Conservation (phyloP, 2,888 invertebrate species). For the Ichneumoninae sp. region DNA sequence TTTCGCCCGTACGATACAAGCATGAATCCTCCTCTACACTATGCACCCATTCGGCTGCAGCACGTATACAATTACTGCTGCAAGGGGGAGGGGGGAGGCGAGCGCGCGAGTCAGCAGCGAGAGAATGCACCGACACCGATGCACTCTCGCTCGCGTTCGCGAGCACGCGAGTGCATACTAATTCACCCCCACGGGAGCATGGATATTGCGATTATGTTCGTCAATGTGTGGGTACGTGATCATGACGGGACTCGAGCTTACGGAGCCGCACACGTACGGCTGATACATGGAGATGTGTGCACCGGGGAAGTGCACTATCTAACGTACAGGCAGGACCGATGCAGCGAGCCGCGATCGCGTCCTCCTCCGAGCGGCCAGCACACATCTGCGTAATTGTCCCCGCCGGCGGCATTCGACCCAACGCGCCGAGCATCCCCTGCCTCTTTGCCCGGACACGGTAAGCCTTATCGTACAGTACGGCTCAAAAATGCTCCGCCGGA, state of each 20-base stretch:
- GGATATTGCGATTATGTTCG: slow-evolving; percentile 72
- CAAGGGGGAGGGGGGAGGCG: slow-evolving; percentile 59
- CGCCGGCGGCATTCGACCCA: slow-evolving; percentile 82
- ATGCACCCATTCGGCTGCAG: slow-evolving; percentile 56
- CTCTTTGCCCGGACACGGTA: slow-evolving; percentile 65
- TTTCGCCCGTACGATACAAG: slow-evolving; percentile 56
- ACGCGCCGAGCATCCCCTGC: slow-evolving; percentile 66
- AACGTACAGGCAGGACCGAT: neutral
- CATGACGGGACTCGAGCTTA: slow-evolving; percentile 58
- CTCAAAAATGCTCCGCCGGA: slow-evolving; percentile 68
- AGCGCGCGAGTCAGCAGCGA: slow-evolving; percentile 58
- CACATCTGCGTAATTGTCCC: slow-evolving; percentile 84
- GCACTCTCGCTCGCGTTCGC: slow-evolving; percentile 63
- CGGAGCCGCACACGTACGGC: slow-evolving; percentile 40
- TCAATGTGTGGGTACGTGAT: slow-evolving; percentile 61
- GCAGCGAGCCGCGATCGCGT: slow-evolving; percentile 31
- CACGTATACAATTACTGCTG: slow-evolving; percentile 66
- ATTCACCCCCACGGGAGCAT: slow-evolving; percentile 74
- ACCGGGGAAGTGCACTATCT: slow-evolving; percentile 55
- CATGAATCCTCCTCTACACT: slow-evolving; percentile 60
- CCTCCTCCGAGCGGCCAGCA: slow-evolving; percentile 69
- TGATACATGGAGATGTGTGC: slow-evolving; percentile 41
- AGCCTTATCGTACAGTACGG: slow-evolving; percentile 73
- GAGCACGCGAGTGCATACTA: slow-evolving; percentile 76
- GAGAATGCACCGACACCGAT: slow-evolving; percentile 63